A percentile compares a stretch with the other conserved stretches of the same genome.
Evolutionary conservation across 1,140 invertebrate species (phyloP).

Genomic region (Drosophila athabasca): DNA sequence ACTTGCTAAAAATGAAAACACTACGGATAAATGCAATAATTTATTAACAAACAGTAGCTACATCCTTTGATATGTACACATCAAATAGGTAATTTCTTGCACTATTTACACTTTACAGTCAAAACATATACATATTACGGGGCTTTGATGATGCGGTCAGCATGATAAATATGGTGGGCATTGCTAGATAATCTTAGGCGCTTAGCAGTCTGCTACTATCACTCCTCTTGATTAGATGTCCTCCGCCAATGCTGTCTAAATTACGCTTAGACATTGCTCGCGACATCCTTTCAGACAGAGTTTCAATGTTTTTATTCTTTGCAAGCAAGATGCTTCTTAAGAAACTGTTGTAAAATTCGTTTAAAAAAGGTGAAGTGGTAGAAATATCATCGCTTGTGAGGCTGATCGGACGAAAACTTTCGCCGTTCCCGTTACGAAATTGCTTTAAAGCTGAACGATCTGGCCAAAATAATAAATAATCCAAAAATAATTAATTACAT

Average conservation of each 20-base stretch:
- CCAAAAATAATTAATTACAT: constrained; percentile 10
- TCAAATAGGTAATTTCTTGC: constrained; percentile 29
- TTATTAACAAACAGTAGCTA: constrained; percentile 45
- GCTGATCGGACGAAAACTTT: constrained; percentile 28
- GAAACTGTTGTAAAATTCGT: constrained; percentile 52
- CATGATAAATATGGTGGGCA: neutral
- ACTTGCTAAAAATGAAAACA: constrained; percentile 11
- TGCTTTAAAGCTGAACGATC: constrained; percentile 54
- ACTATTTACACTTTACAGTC: constrained; percentile 29
- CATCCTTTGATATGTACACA: constrained; percentile 44
- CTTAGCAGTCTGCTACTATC: constrained; percentile 33
- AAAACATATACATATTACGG: constrained; percentile 2
- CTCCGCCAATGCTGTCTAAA: constrained; percentile 69
- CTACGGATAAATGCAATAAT: constrained; percentile 43
- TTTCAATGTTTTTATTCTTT: constrained; percentile 31
- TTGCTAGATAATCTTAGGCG: constrained; percentile 19
- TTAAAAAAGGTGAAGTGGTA: constrained; percentile 29
- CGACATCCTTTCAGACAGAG: constrained; percentile 24
- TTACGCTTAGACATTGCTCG: constrained; percentile 49
- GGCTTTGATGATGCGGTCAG: constrained; percentile 24
- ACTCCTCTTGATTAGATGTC: constrained; percentile 61
- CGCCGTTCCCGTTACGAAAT: constrained; percentile 42
- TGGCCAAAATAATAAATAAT: constrained; percentile 53
- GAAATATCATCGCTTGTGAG: constrained; percentile 38
- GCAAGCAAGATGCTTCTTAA: constrained; percentile 36